Evolutionary conservation across 1,140 invertebrate species (phyloP).

Genomic region (Schlechtendalia chinensis): DNA sequence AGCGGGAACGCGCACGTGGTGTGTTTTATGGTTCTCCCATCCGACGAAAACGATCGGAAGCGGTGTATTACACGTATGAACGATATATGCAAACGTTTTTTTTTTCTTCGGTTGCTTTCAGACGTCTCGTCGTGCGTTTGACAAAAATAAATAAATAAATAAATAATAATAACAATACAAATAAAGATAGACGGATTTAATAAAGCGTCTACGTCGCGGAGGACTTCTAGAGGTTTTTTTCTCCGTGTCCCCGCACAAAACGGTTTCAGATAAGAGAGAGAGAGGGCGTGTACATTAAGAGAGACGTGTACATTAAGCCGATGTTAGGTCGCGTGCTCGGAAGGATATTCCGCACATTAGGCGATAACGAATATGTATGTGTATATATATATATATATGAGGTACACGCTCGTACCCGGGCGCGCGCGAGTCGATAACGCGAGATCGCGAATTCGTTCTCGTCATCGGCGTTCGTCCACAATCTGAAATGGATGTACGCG

Average conservation of each 20-base stretch:
- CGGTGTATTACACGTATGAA: neutral
- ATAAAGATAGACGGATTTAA: too few species aligned
- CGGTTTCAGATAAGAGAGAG: neutral
- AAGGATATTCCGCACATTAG: constrained; percentile 30
- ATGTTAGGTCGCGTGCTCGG: neutral
- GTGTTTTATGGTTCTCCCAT: neutral
- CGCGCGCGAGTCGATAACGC: neutral
- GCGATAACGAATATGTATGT: neutral
- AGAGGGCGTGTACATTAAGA: neutral
- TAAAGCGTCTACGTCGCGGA: too few species aligned
- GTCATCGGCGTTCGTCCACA: neutral
- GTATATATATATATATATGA: too few species aligned
- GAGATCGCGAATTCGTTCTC: neutral
- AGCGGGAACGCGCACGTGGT: neutral
- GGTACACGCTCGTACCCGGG: too few species aligned
- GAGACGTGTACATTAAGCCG: neutral
- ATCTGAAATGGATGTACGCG: neutral
- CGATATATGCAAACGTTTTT: neutral
- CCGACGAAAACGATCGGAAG: neutral
- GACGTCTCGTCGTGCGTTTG: too few species aligned
- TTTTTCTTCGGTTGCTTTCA: neutral
- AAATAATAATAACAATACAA: too few species aligned
- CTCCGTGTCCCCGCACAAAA: neutral
- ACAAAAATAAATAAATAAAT: too few species aligned
- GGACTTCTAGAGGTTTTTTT: too few species aligned